Percentiles rank a stretch among this genome's conserved stretches.
phyloP scores from a whole-genome alignment of 2,888 invertebrate genomes.

The Patella ulyssiponensis region DNA sequence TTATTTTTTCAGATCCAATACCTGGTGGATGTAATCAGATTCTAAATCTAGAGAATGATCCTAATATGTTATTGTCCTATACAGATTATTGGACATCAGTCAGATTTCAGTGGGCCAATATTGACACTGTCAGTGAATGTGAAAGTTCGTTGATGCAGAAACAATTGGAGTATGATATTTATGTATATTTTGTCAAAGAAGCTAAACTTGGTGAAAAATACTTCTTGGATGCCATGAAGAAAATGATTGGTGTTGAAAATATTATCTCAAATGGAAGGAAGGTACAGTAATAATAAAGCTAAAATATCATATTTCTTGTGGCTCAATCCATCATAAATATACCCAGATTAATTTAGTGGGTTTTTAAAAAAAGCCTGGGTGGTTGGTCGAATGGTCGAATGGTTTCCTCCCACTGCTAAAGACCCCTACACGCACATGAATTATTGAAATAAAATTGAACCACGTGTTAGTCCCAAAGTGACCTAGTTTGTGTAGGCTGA shows the following conservation, averaged over 20 bases:
- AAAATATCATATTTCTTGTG: no score
- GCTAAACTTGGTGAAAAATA: slow-evolving; percentile 74
- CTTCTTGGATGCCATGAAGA: slow-evolving; percentile 78
- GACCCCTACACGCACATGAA: no score
- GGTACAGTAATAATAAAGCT: slow-evolving; percentile 35
- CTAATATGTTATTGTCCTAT: slow-evolving; percentile 72
- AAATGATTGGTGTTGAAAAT: slow-evolving; percentile 76
- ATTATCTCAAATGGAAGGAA: slow-evolving; percentile 39
- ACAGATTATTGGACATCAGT: slow-evolving; percentile 74
- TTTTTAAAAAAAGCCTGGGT: no score
- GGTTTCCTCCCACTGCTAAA: no score
- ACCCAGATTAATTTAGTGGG: no score
- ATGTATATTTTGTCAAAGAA: slow-evolving; percentile 78
- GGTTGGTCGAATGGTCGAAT: no score
- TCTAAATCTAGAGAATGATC: slow-evolving; percentile 77
- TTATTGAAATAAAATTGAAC: no score
- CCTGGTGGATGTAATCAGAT: slow-evolving; percentile 87
- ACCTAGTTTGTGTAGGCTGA: no score
- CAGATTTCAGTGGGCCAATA: slow-evolving; percentile 74
- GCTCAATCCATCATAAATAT: no score
- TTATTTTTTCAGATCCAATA: slow-evolving; percentile 78
- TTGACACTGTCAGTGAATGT: slow-evolving; percentile 69
- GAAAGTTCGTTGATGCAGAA: slow-evolving; percentile 69
- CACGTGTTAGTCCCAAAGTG: no score
- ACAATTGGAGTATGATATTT: slow-evolving; percentile 75